Evolutionary conservation across 2,113 vertebrate genomes (phyloP).

Genomic region (Acrocephalus kingi): DNA sequence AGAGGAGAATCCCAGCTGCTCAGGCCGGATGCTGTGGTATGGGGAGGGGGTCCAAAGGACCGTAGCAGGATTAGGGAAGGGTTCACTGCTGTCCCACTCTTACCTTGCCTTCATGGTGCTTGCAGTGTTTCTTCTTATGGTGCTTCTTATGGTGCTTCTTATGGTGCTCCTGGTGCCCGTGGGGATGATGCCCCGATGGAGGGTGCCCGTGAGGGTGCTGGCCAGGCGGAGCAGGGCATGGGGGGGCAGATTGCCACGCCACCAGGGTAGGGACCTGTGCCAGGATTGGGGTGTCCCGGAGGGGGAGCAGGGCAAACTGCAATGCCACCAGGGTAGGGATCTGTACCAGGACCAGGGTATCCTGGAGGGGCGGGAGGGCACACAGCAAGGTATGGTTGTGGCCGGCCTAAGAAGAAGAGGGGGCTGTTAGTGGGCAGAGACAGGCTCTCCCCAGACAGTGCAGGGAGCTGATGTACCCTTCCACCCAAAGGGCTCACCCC

Average conservation of each 20-base stretch:
- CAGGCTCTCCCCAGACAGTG: rapidly evolving
- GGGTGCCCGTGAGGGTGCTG: background rate
- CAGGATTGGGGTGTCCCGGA: background rate
- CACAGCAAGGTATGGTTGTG: background rate
- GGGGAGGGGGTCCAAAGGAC: rapidly evolving
- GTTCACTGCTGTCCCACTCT: background rate
- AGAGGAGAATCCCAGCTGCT: background rate
- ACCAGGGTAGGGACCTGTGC: background rate
- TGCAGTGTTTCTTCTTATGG: background rate
- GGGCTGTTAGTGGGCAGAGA: background rate
- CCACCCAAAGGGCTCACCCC: background rate
- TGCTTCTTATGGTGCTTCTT: conserved; percentile 20
- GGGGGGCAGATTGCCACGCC: background rate
- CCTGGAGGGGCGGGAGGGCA: background rate
- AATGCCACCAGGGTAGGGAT: background rate
- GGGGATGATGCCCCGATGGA: background rate
- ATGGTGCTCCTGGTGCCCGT: background rate
- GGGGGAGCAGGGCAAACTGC: background rate
- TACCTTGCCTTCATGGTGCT: conserved; percentile 33
- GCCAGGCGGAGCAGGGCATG: background rate
- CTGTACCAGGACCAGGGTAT: background rate
- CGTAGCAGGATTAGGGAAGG: background rate
- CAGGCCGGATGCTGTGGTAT: background rate
- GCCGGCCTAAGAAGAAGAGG: background rate
- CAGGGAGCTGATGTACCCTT: background rate